phyloP scores from a whole-genome alignment of 2,797 vertebrate genomes.

The Propithecus perrieri region DNA sequence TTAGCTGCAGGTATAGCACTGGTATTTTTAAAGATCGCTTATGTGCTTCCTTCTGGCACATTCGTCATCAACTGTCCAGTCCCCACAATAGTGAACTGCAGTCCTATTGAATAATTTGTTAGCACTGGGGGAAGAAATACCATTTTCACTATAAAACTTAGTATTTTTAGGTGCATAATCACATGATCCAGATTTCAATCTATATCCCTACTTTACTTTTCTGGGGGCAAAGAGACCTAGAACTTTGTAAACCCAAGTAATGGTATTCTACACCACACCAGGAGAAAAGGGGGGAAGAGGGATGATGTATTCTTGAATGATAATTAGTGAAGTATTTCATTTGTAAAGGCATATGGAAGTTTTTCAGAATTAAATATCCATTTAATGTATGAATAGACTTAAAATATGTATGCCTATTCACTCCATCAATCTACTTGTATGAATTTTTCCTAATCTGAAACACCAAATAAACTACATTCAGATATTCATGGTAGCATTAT shows the following conservation, averaged over 20 bases:
- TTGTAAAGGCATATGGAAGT: background rate
- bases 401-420: background rate
- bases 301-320: background rate
- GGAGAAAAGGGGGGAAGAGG: background rate
- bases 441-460: background rate
- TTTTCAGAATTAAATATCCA: conserved; percentile 29
- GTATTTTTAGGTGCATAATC: background rate
- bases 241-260: background rate
- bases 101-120: background rate
- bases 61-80: background rate
- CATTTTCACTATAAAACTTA: background rate
- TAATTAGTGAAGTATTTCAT: conserved; percentile 12
- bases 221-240: background rate
- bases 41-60: background rate
- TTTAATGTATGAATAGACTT: background rate
- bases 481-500: background rate
- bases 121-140: background rate
- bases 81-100: background rate
- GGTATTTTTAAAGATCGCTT: background rate
- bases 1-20: background rate
- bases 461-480: background rate
- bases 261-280: background rate
- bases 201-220: background rate
- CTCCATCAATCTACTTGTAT: background rate
- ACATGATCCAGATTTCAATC: background rate